Percentiles rank a stretch among this genome's conserved stretches.
Evolutionary conservation across 53 echinoderm and acorn worm genomes (phyloP).

Genomic region (Paelopatides confundens): DNA sequence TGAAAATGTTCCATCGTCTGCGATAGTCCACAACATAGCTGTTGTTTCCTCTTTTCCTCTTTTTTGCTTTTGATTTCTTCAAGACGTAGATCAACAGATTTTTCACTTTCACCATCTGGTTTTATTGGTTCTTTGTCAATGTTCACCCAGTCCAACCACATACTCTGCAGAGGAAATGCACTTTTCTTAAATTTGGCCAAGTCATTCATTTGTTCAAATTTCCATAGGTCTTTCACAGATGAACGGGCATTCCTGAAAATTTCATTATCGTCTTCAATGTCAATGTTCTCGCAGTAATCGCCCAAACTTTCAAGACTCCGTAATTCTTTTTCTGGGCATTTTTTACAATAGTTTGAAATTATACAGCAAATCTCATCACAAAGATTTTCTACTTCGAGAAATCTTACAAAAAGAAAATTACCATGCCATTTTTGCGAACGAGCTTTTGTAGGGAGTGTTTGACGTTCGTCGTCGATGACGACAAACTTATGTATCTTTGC

Average conservation of each 20-base stretch:
- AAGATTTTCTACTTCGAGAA: background rate
- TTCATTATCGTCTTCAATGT: background rate
- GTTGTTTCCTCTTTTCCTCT: background rate
- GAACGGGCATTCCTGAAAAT: background rate
- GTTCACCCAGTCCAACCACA: conserved; percentile 1
- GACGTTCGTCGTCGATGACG: background rate
- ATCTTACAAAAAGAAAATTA: background rate
- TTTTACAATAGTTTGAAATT: background rate
- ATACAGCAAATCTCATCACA: background rate
- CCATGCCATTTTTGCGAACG: background rate
- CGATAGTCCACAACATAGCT: conserved; percentile 14
- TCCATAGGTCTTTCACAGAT: background rate
- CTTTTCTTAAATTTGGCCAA: background rate
- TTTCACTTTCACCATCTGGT: conserved; percentile 17
- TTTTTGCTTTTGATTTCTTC: background rate
- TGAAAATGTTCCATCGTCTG: background rate
- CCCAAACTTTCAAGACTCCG: background rate
- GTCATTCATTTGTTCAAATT: background rate
- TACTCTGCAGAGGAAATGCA: background rate
- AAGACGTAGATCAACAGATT: background rate
- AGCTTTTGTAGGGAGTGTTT: background rate
- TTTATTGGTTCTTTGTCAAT: conserved; percentile 15
- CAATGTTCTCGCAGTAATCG: background rate
- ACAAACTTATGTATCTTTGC: background rate
- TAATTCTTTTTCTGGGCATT: background rate